Evolutionary conservation across 2,797 vertebrate species (phyloP).

Genomic region (Micrastur ruficollis): DNA sequence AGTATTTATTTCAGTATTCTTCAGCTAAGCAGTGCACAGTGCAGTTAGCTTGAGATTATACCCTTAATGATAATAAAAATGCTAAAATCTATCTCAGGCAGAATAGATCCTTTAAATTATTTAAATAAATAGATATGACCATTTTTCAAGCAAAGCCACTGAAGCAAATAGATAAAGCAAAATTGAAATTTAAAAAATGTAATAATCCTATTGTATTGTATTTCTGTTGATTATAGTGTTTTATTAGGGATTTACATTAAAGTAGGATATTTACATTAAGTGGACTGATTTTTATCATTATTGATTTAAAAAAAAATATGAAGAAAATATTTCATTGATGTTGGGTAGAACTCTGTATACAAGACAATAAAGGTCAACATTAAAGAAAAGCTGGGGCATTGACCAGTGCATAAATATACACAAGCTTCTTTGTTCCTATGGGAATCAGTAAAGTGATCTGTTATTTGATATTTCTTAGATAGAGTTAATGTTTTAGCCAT

Average conservation of each 20-base stretch:
- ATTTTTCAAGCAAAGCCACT: neutral
- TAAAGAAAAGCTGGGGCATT: neutral
- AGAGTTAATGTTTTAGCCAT: neutral
- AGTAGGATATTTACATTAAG: neutral
- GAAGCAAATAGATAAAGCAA: neutral
- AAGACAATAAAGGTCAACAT: neutral
- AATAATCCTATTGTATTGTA: neutral
- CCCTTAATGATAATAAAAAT: neutral
- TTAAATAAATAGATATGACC: neutral
- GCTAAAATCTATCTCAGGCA: neutral
- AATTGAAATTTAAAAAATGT: neutral
- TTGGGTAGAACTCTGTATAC: neutral
- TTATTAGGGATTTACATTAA: neutral
- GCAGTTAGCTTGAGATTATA: neutral
- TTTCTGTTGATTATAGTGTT: neutral
- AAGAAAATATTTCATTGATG: neutral
- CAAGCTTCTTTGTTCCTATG: neutral
- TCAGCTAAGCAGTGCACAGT: neutral
- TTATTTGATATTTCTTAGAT: neutral
- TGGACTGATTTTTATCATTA: neutral
- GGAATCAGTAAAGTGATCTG: neutral
- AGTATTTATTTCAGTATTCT: neutral
- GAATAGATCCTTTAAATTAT: neutral
- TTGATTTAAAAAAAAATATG: rapidly evolving
- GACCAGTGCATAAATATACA: neutral